Base-by-base conservation (phyloP, 2,113 vertebrate species). In the Neogobius melanostomus region DNA sequence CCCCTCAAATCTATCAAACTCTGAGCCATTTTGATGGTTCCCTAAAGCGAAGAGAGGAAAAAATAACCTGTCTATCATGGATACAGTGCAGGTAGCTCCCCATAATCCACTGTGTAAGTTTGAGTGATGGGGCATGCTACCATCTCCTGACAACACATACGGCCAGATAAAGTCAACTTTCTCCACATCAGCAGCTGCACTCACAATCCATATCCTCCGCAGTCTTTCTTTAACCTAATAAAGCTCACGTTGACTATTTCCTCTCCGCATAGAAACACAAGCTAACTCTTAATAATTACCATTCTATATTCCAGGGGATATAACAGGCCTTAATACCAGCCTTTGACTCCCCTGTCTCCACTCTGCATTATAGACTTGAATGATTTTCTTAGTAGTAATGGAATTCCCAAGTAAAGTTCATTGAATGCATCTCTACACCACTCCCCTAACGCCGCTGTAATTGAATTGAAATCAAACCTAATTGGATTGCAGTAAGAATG, bases 401-500 rank as follows among this genome's bases (percentile, higher is more conserved):
- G 78, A 82, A 89, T 90, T 91, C 79, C 83, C 61, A 52, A 86
- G 85, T 89, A 84, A 89, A 87, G 86, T 88, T 86, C 81, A 84
- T 84, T 89, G 74, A 88, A 60, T 85, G 75, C 73, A 84, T 87
- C 82, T 73, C 75, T 74, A 76, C 85, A 89, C 79, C 77, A 54
- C 84, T 84, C 72, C 77, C 73, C 78, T 78, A 85, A 88, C 77
- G 43, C 80, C 66, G 63, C 74, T 72, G 79, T 90, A 88, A 91
- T 89, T 87, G 68, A 89, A 86, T 89, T 86, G 83, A 89, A 89
- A 88, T 88, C 85, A 84, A 84, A 85, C 78, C 73, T 89, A 89
- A 91, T 88, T 90, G 86, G 83, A 91, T 91, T 91, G 82, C 63
- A 57, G 68, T 68, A 74, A 82, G 85, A 90, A 90, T 91, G 84